Evolutionary conservation across 2,888 invertebrate species (phyloP), one percentile per base, ranked within the genome.

Genomic region (Parelbella ahira): DNA sequence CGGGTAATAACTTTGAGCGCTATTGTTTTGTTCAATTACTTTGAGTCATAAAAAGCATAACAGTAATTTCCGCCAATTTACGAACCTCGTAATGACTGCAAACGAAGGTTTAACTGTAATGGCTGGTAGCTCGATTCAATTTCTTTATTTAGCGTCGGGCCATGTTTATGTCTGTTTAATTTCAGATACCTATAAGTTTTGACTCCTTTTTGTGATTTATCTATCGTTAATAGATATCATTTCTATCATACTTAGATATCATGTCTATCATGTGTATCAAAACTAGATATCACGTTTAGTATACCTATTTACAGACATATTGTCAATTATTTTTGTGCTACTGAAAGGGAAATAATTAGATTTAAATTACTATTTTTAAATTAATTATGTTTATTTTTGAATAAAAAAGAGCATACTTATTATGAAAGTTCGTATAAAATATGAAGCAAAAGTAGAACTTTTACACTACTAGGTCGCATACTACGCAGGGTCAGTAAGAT

Each of bases 1-100:
- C 27, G 23, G 15, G 34, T 23, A 29, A 34, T 42, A 34, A 28
- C 34, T 28, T 27, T 28, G 9, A 42, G 23, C n/a, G 54, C 53
- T 48, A 56, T 52, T 51, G 55, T 58, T 58, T 57, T 56, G 52
- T 53, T 47, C 45, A 43, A 53, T 54, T 53, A 55, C 45, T 58
- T 54, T 48, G 44, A 49, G 53, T 48, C 49, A 44, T 56, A 55
- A 60, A 57, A 56, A 48, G 20, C 28, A 42, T 42, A 28, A 34
- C 27, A 48, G 51, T 48, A 58, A 57, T 62, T 52, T 56, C 37
- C 50, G 49, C 51, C 33, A 51, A 39, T 60, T 64, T 57, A 63
- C 49, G 56, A 51, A 45, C 44, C 37, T 42, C 50, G 25, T 53
- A 58, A 58, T 56, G 58, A 48, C 53, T 54, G 12, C 7, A 34